Percentiles rank a stretch among this genome's conserved stretches.
phyloP scores from a whole-genome alignment of 35 echinoderm and acorn worm species.

The Eucidaris tribuloides region DNA sequence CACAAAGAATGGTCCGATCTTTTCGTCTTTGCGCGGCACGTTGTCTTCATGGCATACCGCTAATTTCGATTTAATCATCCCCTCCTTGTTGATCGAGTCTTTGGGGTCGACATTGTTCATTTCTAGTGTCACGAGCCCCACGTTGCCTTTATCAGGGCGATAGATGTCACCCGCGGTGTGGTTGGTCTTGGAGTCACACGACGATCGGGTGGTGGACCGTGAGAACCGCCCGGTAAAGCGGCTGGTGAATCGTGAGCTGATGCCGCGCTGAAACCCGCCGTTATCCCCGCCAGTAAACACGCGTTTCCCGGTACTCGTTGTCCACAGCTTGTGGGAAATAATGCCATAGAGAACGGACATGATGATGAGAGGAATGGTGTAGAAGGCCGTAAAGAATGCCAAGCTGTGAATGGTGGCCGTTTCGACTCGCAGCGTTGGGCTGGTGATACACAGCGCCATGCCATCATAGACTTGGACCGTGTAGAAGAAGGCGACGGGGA shows the following conservation, averaged over 20 bases:
- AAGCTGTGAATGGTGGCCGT: not conserved
- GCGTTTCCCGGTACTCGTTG: constrained; percentile 41
- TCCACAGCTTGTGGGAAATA: constrained; percentile 71
- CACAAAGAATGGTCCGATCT: constrained; percentile 78
- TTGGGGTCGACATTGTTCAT: not conserved
- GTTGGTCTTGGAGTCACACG: not conserved
- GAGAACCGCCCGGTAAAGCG: constrained; percentile 11
- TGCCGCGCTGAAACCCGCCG: not conserved
- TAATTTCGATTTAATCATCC: not conserved
- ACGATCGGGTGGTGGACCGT: not conserved
- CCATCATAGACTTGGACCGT: not conserved
- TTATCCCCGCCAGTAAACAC: constrained; percentile 12
- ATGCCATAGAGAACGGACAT: constrained; percentile 81
- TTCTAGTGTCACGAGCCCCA: not conserved
- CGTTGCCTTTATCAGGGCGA: not conserved
- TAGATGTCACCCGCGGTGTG: not conserved
- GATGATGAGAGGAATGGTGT: constrained; percentile 53
- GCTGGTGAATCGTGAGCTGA: constrained; percentile 15
- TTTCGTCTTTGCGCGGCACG: not conserved
- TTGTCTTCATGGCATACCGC: not conserved
- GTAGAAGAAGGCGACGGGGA: constrained; percentile 31
- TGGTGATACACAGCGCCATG: not conserved
- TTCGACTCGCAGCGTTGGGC: not conserved
- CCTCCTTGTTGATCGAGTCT: not conserved
- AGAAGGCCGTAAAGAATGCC: constrained; percentile 37